phyloP scores from a whole-genome alignment of 2,113 vertebrate species.

The Coptodon bakossiorum region DNA sequence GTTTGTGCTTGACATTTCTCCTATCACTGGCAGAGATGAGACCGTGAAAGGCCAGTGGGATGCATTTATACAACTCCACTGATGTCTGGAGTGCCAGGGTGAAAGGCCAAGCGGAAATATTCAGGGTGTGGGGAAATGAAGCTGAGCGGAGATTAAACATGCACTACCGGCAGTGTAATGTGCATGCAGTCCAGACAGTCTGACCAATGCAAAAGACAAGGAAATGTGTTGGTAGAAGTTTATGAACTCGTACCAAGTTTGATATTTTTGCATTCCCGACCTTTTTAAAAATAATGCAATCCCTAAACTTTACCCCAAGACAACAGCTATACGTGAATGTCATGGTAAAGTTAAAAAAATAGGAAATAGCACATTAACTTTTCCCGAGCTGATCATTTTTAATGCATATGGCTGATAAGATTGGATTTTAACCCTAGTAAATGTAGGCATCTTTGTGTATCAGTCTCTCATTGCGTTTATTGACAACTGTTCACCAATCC shows the following conservation, averaged over 20 bases:
- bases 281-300: not conserved
- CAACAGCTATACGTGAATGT: not conserved
- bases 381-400: not conserved
- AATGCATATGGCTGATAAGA: not conserved
- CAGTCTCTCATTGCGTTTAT: not conserved
- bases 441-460: not conserved
- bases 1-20: conserved; percentile 39
- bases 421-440: not conserved
- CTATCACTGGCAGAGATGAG: conserved; percentile 31
- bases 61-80: conserved; percentile 18
- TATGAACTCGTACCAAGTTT: not conserved
- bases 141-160: not conserved
- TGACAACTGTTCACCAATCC: not conserved
- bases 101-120: conserved; percentile 26
- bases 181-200: not conserved
- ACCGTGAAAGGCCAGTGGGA: conserved; percentile 6
- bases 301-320: not conserved
- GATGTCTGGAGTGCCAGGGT: conserved; percentile 19
- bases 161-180: not conserved
- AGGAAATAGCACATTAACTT: not conserved
- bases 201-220: not conserved
- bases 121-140: conserved; percentile 18
- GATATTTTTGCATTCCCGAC: not conserved
- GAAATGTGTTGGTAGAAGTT: not conserved
- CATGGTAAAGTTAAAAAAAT: fast-evolving